Percentiles rank a stretch among this genome's conserved stretches.
These are phyloP conservation scores for Arothron firmamentum DNA, from an alignment of 2,113 vertebrate species.

Conservation along the genomic window DNA sequence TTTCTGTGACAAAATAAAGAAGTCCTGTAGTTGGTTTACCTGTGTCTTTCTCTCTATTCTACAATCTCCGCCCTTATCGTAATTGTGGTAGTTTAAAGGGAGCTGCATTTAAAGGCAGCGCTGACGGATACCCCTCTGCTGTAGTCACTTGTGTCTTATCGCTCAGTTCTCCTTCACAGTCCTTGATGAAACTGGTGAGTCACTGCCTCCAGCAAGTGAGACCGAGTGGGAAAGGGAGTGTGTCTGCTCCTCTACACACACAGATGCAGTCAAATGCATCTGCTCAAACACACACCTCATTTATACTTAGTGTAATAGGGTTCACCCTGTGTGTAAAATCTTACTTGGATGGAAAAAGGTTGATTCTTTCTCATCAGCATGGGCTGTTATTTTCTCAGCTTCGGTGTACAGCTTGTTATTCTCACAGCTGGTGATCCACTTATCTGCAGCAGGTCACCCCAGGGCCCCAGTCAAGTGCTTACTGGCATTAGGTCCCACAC, in stretches of 20 bases:
- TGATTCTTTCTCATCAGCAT: slow-evolving; percentile 17
- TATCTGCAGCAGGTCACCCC: slow-evolving; percentile 17
- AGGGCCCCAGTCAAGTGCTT: slow-evolving; percentile 25
- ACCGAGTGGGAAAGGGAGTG: slow-evolving; percentile 12
- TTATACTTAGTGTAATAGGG: not conserved
- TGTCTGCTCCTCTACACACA: slow-evolving; percentile 1
- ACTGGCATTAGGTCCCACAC: slow-evolving; percentile 25
- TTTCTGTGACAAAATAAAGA: slow-evolving; percentile 21
- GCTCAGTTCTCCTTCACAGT: slow-evolving; percentile 23
- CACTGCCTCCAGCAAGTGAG: slow-evolving; percentile 40
- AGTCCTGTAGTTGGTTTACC: slow-evolving; percentile 1
- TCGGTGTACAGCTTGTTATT: slow-evolving; percentile 10
- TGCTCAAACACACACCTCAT: slow-evolving; percentile 18
- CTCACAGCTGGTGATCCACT: slow-evolving; percentile 45
- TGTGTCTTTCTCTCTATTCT: not conserved
- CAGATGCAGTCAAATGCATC: slow-evolving; percentile 20
- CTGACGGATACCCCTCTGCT: slow-evolving; percentile 14
- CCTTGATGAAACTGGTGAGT: slow-evolving; percentile 31
- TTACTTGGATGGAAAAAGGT: slow-evolving; percentile 12
- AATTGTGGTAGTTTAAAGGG: slow-evolving; percentile 26
- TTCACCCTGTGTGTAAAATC: too few species aligned
- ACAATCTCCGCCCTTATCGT: not conserved
- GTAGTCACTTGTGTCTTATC: slow-evolving; percentile 37
- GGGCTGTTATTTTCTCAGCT: slow-evolving; percentile 21
- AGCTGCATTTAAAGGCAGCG: slow-evolving; percentile 26